Evolutionary conservation across 2,113 vertebrate genomes (phyloP).

Genomic region (Paraplagusia blochii): DNA sequence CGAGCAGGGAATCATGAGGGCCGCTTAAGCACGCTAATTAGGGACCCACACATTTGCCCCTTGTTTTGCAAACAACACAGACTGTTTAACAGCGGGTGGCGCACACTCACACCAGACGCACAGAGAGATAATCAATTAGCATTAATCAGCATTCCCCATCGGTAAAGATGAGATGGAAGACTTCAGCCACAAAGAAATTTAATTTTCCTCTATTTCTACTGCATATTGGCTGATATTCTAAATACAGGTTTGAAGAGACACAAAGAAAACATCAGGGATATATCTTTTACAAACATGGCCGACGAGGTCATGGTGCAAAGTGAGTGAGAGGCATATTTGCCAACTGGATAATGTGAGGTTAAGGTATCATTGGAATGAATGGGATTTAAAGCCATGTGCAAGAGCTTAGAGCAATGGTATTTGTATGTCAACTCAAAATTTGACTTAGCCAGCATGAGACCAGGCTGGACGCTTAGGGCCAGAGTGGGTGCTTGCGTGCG

Average conservation of each 20-base stretch:
- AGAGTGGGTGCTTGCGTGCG: slow-evolving; percentile 17
- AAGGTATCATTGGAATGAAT: slow-evolving; percentile 68
- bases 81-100: slow-evolving; percentile 62
- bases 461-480: slow-evolving; percentile 26
- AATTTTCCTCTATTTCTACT: slow-evolving; percentile 30
- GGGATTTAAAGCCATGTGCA: slow-evolving; percentile 71
- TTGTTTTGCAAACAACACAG: slow-evolving; percentile 68
- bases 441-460: slow-evolving; percentile 53
- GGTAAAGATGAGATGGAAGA: slow-evolving; percentile 33
- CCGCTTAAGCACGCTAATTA: slow-evolving; percentile 62
- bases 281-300: slow-evolving; percentile 65
- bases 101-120: slow-evolving; percentile 54
- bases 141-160: slow-evolving; percentile 39
- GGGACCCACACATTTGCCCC: slow-evolving; percentile 59
- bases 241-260: slow-evolving; percentile 32
- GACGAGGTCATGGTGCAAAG: slow-evolving; percentile 63
- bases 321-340: slow-evolving; percentile 43
- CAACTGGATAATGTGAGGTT: slow-evolving; percentile 67
- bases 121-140: slow-evolving; percentile 55
- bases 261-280: slow-evolving; percentile 56
- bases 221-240: background rate
- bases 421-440: slow-evolving; percentile 67
- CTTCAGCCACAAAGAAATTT: no score
- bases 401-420: slow-evolving; percentile 68
- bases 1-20: slow-evolving; percentile 56